phyloP scores from a whole-genome alignment of 2,113 vertebrate species.

The Vulpes lagopus region DNA sequence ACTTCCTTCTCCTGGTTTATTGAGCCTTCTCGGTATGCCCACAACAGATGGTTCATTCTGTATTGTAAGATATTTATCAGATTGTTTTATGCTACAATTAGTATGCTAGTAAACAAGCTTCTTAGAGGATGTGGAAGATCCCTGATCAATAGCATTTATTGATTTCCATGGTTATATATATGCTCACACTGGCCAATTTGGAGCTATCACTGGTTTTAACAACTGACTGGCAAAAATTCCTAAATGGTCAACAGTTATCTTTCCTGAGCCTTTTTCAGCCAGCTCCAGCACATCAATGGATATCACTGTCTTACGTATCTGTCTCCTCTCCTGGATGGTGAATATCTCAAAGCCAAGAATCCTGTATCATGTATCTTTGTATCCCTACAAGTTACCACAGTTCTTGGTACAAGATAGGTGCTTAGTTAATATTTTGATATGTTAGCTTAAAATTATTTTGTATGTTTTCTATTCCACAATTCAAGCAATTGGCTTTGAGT shows the following conservation, averaged over 20 bases:
- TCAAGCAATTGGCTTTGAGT: not conserved
- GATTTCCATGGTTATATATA: not conserved
- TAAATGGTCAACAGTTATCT: not conserved
- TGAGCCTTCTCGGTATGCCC: not conserved
- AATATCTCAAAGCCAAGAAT: not conserved
- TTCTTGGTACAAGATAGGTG: not conserved
- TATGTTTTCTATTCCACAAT: not conserved
- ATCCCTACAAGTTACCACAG: not conserved
- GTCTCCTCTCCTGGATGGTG: not conserved
- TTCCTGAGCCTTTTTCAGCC: not conserved
- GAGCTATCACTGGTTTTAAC: not conserved
- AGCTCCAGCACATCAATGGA: not conserved
- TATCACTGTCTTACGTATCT: not conserved
- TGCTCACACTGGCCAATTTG: not conserved
- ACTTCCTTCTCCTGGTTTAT: not conserved
- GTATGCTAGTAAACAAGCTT: slow-evolving; percentile 1
- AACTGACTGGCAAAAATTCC: not conserved
- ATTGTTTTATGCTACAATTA: not conserved
- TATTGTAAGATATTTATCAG: not conserved
- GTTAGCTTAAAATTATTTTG: not conserved
- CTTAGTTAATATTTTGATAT: slow-evolving; percentile 18
- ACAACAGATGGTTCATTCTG: not conserved
- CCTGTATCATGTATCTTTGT: not conserved
- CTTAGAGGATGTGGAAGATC: not conserved
- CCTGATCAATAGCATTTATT: slow-evolving; percentile 14